Base-by-base conservation (phyloP, 2,113 vertebrate species). In the Mustelus asterias region DNA sequence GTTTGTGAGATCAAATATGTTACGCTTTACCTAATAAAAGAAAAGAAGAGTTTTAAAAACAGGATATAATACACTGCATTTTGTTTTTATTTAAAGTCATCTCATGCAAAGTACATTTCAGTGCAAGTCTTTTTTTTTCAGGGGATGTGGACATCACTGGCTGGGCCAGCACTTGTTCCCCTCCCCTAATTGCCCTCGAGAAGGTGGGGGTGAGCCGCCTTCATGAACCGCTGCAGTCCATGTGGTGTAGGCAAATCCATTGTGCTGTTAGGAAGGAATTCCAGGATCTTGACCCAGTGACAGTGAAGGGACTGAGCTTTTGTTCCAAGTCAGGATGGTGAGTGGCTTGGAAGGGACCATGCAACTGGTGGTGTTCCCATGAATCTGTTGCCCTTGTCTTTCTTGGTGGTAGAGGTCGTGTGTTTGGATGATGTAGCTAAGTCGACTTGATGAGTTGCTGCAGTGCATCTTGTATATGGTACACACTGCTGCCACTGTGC, bases 1-100 rank as follows among this genome's bases (percentile, higher is more conserved):
- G 96, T 99, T 99, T 24, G 99, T 99, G 97, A 99, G 98, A 97
- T 99, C 99, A 96, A 99, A 99, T 94, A 99, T 97, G 96, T 99
- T 99, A 96, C 99, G 97, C 96, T 99, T 99, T 78, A 99, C 99
- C 99, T 99, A 96, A 14, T 14, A 48, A 96, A 96, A 96, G 93
- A 97, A 76, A n/a, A n/a, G n/a, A n/a, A n/a, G n/a, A n/a, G 96
- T 70, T 70, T 88, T 33, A 58, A 54, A 29, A 89, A 93, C 22
- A 93, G 13, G n/a, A 67, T 65, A n/a, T n/a, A 93, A 65, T 18
- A 92, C 58, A 92, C 60, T 18, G 14, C 11, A 90, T 60, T 60
- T 90, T 60, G 88, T 9, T 93, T 86, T 92, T 37, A 93, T 22
- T 93, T 65, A 37, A 89, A 93, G 89, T 93, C 16, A 93, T 93